Evolutionary conservation across 2,113 vertebrate genomes (phyloP).

Genomic region (Menidia beryllina): DNA sequence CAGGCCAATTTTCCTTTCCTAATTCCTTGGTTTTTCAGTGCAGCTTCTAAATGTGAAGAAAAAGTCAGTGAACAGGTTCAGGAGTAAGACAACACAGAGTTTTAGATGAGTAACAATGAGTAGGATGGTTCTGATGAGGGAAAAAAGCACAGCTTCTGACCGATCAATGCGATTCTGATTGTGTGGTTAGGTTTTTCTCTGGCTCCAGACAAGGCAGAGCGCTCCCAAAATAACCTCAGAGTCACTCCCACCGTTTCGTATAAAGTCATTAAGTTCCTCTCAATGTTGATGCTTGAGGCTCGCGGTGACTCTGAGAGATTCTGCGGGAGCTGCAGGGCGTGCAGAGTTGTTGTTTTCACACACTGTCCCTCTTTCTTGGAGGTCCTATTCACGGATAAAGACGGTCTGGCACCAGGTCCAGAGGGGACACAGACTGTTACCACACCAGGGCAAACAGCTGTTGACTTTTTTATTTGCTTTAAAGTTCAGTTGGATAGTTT

Average conservation of each 20-base stretch:
- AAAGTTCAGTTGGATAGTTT: constrained; percentile 17
- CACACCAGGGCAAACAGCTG: constrained; percentile 28
- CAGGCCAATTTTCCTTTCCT: no score
- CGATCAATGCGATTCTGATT: neutral
- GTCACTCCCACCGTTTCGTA: constrained; percentile 20
- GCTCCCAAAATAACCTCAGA: neutral
- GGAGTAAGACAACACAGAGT: no score
- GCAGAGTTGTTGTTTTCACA: constrained; percentile 33
- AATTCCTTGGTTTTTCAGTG: no score
- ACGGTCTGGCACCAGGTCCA: neutral
- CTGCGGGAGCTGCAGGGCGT: neutral
- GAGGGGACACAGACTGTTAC: constrained; percentile 29
- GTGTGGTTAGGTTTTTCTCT: neutral
- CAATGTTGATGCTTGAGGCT: constrained; percentile 49
- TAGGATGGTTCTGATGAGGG: neutral
- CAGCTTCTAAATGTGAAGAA: no score
- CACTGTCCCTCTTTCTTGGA: constrained; percentile 25
- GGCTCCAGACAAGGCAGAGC: neutral
- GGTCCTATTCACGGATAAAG: constrained; percentile 29
- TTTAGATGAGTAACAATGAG: no score
- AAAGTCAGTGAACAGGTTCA: no score
- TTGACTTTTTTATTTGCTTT: constrained; percentile 21
- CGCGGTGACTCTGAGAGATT: constrained; percentile 10
- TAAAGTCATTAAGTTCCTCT: constrained; percentile 21
- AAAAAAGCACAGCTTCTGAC: neutral